These are phyloP conservation scores for Cybosia mesomella DNA, from an alignment of 2,888 invertebrate genomes.

Conservation along the genomic window DNA sequence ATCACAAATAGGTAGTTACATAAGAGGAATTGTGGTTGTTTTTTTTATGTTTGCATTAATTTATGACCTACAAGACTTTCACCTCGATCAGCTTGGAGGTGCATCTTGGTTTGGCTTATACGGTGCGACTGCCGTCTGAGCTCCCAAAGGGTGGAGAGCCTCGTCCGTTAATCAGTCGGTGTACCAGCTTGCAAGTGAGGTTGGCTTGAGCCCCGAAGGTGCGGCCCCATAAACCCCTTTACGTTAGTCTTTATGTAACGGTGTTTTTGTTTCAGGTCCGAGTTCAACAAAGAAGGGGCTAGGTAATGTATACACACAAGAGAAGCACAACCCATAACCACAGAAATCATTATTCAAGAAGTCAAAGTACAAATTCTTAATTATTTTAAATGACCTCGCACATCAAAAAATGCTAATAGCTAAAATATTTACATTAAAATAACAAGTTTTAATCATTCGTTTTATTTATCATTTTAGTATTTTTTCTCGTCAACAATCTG, in stretches of 20 bases:
- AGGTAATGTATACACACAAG: conserved; percentile 84
- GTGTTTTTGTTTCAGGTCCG: conserved; percentile 74
- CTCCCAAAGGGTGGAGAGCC: neutral
- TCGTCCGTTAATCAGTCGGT: neutral
- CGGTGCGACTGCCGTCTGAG: neutral
- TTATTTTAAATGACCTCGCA: conserved; percentile 71
- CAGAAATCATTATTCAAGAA: conserved; percentile 46
- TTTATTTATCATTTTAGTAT: conserved; percentile 2
- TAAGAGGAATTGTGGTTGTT: conserved; percentile 51
- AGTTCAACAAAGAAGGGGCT: conserved; percentile 70
- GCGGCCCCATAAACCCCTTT: conserved; percentile 5
- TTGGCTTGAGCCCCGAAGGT: neutral
- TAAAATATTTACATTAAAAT: conserved; percentile 41
- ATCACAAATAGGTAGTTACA: conserved; percentile 50
- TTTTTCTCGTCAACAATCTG: too few species aligned
- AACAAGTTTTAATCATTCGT: conserved; percentile 4
- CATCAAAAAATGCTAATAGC: conserved; percentile 51
- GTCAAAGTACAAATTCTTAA: conserved; percentile 70
- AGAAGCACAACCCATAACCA: conserved; percentile 69
- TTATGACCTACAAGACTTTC: neutral
- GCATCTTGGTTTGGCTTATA: neutral
- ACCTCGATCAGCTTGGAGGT: neutral
- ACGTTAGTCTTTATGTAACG: conserved; percentile 27
- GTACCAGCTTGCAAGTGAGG: neutral
- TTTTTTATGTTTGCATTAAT: conserved; percentile 21